phyloP scores from a whole-genome alignment of 2,113 vertebrate species.

The Galbula dea region DNA sequence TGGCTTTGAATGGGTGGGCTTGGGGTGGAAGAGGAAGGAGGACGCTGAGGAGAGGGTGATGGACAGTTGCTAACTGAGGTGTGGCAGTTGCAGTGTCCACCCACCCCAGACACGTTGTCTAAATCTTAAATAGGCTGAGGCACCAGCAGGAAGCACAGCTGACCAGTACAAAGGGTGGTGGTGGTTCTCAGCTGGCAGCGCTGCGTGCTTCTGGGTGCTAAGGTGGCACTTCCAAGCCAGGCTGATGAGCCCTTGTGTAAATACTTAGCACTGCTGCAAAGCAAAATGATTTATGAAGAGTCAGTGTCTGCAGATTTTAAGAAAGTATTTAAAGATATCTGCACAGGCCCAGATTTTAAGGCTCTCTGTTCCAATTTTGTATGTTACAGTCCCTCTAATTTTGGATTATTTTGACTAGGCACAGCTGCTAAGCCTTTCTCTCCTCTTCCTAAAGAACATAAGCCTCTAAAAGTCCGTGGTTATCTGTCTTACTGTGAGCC shows the following conservation, averaged over 20 bases:
- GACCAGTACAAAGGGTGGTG: fast-evolving
- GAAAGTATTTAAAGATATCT: conserved; percentile 43
- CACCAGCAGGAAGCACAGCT: neutral
- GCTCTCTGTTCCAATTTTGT: conserved; percentile 37
- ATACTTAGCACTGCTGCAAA: conserved; percentile 41
- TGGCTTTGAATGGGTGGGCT: fast-evolving
- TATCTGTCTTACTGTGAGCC: neutral
- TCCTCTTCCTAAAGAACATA: neutral
- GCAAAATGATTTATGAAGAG: conserved; percentile 48
- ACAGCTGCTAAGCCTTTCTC: conserved; percentile 29
- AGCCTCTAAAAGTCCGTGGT: neutral
- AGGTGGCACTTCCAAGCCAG: conserved; percentile 57
- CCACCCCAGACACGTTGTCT: fast-evolving
- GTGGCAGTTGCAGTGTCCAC: neutral
- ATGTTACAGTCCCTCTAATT: conserved; percentile 53
- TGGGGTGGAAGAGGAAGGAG: neutral
- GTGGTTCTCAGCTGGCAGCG: conserved; percentile 12
- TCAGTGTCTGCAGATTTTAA: conserved; percentile 48
- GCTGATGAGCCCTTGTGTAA: conserved; percentile 40
- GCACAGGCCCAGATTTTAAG: conserved; percentile 16
- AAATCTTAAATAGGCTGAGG: neutral
- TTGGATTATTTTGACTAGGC: conserved; percentile 48
- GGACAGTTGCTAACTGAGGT: neutral
- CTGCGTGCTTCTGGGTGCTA: neutral
- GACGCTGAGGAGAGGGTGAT: neutral